Evolutionary conservation across 35 echinoderm and acorn worm genomes (phyloP).

Genomic region (Hemicentrotus pulcherrimus): DNA sequence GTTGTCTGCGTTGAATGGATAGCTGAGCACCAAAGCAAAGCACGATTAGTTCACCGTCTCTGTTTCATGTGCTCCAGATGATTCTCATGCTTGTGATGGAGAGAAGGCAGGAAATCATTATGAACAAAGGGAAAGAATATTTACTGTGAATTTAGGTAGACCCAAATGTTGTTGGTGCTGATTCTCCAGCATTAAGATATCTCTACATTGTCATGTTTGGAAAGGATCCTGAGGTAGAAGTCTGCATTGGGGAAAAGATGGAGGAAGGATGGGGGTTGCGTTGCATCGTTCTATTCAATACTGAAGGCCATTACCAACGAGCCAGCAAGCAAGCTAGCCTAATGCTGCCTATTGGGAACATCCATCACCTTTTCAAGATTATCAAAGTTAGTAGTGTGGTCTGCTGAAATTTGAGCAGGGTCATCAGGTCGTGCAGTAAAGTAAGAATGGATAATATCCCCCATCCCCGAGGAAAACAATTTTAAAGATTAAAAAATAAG

Average conservation of each 20-base stretch:
- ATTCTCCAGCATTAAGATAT: not conserved
- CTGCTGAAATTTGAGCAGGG: too few relatives aligned
- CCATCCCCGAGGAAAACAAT: too few relatives aligned
- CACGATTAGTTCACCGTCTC: not conserved
- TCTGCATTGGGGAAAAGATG: not conserved
- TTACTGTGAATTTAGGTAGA: not conserved
- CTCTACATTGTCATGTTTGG: not conserved
- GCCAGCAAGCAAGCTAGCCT: not conserved
- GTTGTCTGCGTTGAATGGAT: not conserved
- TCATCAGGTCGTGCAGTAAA: too few relatives aligned
- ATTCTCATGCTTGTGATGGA: not conserved
- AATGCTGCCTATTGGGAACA: not conserved
- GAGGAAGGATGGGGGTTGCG: not conserved
- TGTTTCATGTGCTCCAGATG: not conserved
- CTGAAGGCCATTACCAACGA: too few relatives aligned
- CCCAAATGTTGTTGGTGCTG: not conserved
- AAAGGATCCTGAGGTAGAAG: not conserved
- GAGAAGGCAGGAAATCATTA: not conserved
- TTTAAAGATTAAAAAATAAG: too few relatives aligned
- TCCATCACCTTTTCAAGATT: too few relatives aligned
- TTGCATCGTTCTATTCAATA: too few relatives aligned
- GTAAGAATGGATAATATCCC: too few relatives aligned
- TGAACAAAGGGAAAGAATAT: not conserved
- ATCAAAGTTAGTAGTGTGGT: too few relatives aligned
- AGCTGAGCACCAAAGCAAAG: conserved; percentile 5